Evolutionary conservation across 2,113 vertebrate species (phyloP).

Genomic region (Misgurnus mizolepis): DNA sequence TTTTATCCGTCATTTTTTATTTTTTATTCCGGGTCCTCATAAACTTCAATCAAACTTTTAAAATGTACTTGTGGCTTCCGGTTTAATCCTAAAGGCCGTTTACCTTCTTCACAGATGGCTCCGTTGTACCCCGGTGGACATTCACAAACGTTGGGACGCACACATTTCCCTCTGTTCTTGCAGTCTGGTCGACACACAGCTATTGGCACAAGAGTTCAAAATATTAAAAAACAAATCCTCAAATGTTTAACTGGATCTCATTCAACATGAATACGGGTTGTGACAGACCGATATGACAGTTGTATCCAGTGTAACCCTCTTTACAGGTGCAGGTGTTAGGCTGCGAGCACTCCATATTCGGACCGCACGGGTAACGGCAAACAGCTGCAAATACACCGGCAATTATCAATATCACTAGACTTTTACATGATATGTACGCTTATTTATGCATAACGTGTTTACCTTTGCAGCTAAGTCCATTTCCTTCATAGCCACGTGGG

Average conservation of each 20-base stretch:
- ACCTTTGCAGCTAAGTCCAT: constrained; percentile 86
- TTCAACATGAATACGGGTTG: neutral
- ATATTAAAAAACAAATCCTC: neutral
- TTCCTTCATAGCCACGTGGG: constrained; percentile 80
- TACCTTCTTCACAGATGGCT: constrained; percentile 83
- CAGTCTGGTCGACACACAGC: constrained; percentile 87
- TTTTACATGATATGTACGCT: neutral
- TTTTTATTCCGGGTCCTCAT: neutral
- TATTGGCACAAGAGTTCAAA: constrained; percentile 63
- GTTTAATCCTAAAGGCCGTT: constrained; percentile 17
- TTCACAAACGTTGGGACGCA: constrained; percentile 79
- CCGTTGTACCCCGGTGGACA: constrained; percentile 80
- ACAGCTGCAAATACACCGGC: constrained; percentile 72
- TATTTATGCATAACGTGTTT: constrained; percentile 20
- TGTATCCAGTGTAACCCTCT: constrained; percentile 82
- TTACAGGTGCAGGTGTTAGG: constrained; percentile 87
- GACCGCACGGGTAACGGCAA: constrained; percentile 82
- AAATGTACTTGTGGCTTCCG: no score
- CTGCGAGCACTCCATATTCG: constrained; percentile 82
- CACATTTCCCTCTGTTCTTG: constrained; percentile 85
- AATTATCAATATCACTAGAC: neutral
- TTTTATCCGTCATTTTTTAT: neutral
- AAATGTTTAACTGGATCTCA: no score
- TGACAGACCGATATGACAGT: constrained; percentile 81
- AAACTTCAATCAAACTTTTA: no score